Evolutionary conservation across 2,113 vertebrate genomes (phyloP), one percentile per base, ranked within the genome.

Genomic region (Falcunculus frontatus): DNA sequence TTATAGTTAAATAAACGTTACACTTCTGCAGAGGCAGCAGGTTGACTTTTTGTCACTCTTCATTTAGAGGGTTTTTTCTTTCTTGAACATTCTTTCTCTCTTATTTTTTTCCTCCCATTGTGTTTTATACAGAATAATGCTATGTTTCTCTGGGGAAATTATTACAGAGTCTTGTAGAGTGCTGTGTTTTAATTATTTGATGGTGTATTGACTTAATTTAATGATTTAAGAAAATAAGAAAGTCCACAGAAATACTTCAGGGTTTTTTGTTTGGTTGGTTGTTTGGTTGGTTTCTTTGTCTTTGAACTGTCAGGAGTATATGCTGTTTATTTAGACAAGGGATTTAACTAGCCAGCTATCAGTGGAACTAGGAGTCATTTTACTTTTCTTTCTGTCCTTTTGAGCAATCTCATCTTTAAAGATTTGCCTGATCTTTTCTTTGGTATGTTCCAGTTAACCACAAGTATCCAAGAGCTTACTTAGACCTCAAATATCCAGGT

Each of bases 51-150:
- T 84, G 33, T 53, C 46, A 22, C 56, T 55, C 46, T 74, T 77
- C 18, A 89, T 77, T 41, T 62, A 70, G 52, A 81, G 10, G 3
- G 2, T 1, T 57, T 41, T 67, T 47, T 10, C 44, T 62, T 62
- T 39, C 65, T 63, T 90, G 18, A 82, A 60, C 19, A 30, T 70
- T 87, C 26, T 67, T 37, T 56, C 10, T 19, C 9, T 13, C 10
- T 35, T 20, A n/a, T 29, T 9, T 26, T 18, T 4, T 3, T 3
- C 1, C 3, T 7, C 1, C 3, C 5, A 1, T 62, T 53, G 22
- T 65, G 2, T 90, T 89, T 87, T 44, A 55, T 47, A 75, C 22
- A 72, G 83, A 84, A 83, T 64, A 82, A 75, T 56, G 27, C 22
- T 74, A 5, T 37, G 3, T 73, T 87, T 79, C 74, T 53, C n/a